Evolutionary conservation across 2,888 invertebrate genomes (phyloP).

Genomic region (Drosophila hamatofila): DNA sequence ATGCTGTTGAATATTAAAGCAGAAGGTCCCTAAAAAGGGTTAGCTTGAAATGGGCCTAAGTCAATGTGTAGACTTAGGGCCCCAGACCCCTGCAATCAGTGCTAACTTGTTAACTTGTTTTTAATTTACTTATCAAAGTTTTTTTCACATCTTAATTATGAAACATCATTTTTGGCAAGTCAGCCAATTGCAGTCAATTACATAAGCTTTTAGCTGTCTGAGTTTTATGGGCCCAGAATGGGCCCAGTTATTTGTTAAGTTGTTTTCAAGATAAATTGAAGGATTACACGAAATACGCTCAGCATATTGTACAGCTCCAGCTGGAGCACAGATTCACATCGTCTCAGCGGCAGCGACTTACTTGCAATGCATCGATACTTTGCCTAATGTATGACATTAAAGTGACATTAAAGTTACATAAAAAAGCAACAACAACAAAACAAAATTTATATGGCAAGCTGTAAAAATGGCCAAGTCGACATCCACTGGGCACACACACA

Average conservation of each 20-base stretch:
- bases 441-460: slow-evolving; percentile 58
- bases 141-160: neutral
- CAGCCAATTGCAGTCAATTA: slow-evolving; percentile 8
- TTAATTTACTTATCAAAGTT: neutral
- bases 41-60: neutral
- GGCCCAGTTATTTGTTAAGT: neutral
- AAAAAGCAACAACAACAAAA: slow-evolving; percentile 20
- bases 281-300: slow-evolving; percentile 6
- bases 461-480: slow-evolving; percentile 27
- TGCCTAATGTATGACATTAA: slow-evolving; percentile 55
- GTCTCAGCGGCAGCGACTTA: neutral
- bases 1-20: neutral
- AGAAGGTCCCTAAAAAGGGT: neutral
- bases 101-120: neutral
- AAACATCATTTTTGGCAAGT: neutral
- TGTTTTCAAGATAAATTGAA: slow-evolving; percentile 2
- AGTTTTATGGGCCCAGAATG: slow-evolving; percentile 1
- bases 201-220: neutral
- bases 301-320: neutral
- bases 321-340: neutral
- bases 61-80: neutral
- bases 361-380: slow-evolving; percentile 62
- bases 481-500: neutral
- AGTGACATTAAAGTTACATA: slow-evolving; percentile 69
- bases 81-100: neutral